phyloP scores from a whole-genome alignment of 1,140 invertebrate species.

The Diabrotica virgifera region DNA sequence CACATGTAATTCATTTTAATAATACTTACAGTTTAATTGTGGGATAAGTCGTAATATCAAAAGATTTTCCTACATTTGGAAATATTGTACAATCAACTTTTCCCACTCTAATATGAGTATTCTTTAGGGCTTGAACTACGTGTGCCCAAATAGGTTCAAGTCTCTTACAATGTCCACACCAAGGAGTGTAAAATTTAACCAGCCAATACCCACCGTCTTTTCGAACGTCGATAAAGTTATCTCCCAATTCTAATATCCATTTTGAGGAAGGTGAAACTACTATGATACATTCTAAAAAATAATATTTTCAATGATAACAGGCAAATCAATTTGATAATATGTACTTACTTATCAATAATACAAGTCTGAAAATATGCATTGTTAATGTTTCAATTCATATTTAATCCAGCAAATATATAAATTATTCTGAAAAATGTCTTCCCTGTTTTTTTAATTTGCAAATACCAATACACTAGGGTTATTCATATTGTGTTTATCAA shows the following conservation, averaged over 20 bases:
- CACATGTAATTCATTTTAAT: too few relatives aligned
- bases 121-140: constrained; percentile 83
- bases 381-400: too few relatives aligned
- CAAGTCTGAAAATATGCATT: too few relatives aligned
- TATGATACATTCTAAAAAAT: neutral
- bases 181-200: constrained; percentile 94
- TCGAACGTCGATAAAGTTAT: constrained; percentile 77
- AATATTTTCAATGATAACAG: neutral
- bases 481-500: too few relatives aligned
- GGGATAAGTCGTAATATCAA: constrained; percentile 87
- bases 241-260: constrained; percentile 65
- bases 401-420: too few relatives aligned
- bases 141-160: constrained; percentile 90
- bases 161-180: constrained; percentile 93
- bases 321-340: too few relatives aligned
- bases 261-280: constrained; percentile 12
- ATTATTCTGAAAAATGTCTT: too few relatives aligned
- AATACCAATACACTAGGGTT: too few relatives aligned
- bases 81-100: constrained; percentile 92
- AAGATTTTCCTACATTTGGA: constrained; percentile 75
- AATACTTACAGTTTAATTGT: constrained; percentile 93
- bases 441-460: too few relatives aligned
- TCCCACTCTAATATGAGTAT: constrained; percentile 81
- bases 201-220: constrained; percentile 81
- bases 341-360: too few relatives aligned